Evolutionary conservation across 1,140 invertebrate species (phyloP), one percentile per base, ranked within the genome.

Genomic region (Plutomurus gul): DNA sequence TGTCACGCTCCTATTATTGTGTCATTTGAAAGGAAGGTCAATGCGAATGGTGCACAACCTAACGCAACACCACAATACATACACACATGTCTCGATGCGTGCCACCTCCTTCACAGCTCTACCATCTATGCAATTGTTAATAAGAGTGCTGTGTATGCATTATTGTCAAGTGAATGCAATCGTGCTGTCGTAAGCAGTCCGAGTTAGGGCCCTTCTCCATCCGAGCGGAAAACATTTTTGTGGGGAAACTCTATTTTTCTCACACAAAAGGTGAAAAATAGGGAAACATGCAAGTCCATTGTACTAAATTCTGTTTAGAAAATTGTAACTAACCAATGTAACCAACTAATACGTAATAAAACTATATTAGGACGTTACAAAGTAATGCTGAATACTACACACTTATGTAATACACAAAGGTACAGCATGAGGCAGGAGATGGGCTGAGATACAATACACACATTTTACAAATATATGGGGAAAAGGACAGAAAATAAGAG

Each of bases 201-300:
- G 56, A 65, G 22, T 33, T n/a, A 65, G 56, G 30, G 56, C 51
- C 10, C 51, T 65, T 36, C 56, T 65, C 56, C 27, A 65, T 65
- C 36, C 56, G 36, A 65, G 16, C 56, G 27, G 25, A 36, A 65
- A 65, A 65, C 56, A 56, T 13, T 60, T 60, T 60, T 60, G 51
- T 33, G 56, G 56, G 56, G 56, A 65, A 51, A 65, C 13, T 60
- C 18, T 30, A 65, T 65, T 65, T 65, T 65, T 65, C 30, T 33
- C 27, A 11, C 5, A 65, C 56, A 65, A 65, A 65, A 65, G 56
- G 27, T 27, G 30, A 65, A 36, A 65, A 65, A 18, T 65, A 65
- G 56, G 56, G 56, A 65, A 65, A 65, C 30, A 27, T 60, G 25
- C 1, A 1, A 5, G 11, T 0, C 10, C 27, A 3, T 33, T n/a